These are phyloP conservation scores for Axea sp. DNA, from an alignment of 2,888 invertebrate species.

Conservation along the genomic window DNA sequence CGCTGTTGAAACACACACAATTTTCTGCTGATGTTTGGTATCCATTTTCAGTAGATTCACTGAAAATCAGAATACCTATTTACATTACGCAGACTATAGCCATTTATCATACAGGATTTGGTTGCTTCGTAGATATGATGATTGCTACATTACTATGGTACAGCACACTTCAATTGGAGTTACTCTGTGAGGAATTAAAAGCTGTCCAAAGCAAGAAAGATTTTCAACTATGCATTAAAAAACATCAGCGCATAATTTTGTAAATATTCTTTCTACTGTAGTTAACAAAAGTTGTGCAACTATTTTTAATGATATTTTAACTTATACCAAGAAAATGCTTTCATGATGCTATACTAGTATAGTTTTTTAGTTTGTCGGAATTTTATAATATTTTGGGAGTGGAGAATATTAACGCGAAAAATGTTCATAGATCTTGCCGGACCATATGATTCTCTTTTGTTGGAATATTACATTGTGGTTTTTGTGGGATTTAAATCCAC, in stretches of 20 bases:
- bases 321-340: too few species aligned
- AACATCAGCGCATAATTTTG: slow-evolving; percentile 65
- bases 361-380: too few species aligned
- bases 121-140: slow-evolving; percentile 65
- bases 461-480: too few species aligned
- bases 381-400: too few species aligned
- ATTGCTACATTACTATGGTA: slow-evolving; percentile 69
- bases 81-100: slow-evolving; percentile 66
- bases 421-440: too few species aligned
- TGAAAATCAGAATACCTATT: slow-evolving; percentile 53
- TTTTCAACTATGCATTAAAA: slow-evolving; percentile 60
- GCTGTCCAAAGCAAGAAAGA: slow-evolving; percentile 22
- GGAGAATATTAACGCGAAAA: too few species aligned
- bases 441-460: too few species aligned
- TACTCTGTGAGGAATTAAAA: slow-evolving; percentile 61
- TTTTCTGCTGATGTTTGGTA: slow-evolving; percentile 70
- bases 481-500: too few species aligned
- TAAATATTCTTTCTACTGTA: too few species aligned
- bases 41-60: slow-evolving; percentile 69
- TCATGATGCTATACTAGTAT: too few species aligned
- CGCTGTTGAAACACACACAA: slow-evolving; percentile 64
- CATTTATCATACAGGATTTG: slow-evolving; percentile 65
- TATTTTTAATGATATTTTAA: too few species aligned
- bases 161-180: slow-evolving; percentile 66
- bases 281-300: too few species aligned